Base-by-base conservation (phyloP, 2,113 vertebrate species). In the Numenius arquata region DNA sequence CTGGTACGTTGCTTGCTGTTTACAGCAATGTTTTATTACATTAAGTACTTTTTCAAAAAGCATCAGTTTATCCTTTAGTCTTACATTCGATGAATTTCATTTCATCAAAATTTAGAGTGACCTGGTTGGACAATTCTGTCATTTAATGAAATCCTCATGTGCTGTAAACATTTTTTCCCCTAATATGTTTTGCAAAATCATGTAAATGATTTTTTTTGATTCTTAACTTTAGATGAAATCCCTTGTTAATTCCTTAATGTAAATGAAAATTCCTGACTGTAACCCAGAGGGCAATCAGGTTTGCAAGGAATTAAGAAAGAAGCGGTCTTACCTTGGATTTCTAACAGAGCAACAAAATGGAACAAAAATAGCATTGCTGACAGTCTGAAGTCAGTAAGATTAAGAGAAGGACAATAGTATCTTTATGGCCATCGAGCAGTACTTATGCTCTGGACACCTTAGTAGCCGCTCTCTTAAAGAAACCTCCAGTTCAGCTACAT, bases 331-430 rank as follows among this genome's bases (percentile, higher is more conserved):
- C 93, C 92, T 85, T 97, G 95, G 36, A 89, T 88, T 91, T 95
- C 71, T 41, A 97, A 79, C 9, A 96, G 63, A 83, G 90, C 8
- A 76, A 95, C 15, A 92, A 96, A 65, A 75, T 59, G 50, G 58
- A 98, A 81, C 67, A 97, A 88, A 76, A 97, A 71, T n/a, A 89
- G 25, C 89, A 93, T 89, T 68, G 87, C 76, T 66, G 53, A 75
- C 22, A 75, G 52, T 56, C 63, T 58, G 85, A 84, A 76, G 41
- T 81, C 85, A 86, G 40, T 73, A 67, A 63, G 65, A 79, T 32
- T 58, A 73, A 81, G 72, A 89, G 78, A 87, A 85, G n/a, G 30
- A 32, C 32, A 72, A 38, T 45, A 48, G 53, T 13, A 71, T 29
- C 16, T 77, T 92, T 70, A 25, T 23, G 90, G 75, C 81, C 76